These are phyloP conservation scores for Pygoscelis antarcticus DNA, from an alignment of 2,113 vertebrate species.

Conservation along the genomic window DNA sequence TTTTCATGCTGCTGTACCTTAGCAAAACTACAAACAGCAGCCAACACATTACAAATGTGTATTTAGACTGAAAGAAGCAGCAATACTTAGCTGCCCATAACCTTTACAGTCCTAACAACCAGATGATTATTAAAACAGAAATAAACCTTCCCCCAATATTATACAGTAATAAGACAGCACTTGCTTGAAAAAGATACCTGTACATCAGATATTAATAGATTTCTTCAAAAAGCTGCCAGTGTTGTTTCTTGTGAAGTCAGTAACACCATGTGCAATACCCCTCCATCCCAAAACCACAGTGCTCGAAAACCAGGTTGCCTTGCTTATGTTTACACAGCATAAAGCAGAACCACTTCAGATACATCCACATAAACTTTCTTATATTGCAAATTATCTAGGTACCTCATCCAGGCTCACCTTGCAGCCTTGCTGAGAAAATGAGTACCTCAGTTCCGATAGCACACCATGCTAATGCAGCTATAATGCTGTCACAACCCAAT, in stretches of 20 bases:
- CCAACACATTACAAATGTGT: not conserved
- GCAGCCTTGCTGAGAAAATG: not conserved
- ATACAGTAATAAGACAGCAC: not conserved
- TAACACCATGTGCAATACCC: not conserved
- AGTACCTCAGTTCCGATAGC: not conserved
- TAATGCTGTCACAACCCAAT: not conserved
- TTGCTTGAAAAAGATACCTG: not conserved
- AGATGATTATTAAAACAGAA: not conserved
- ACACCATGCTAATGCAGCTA: not conserved
- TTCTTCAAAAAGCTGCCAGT: not conserved
- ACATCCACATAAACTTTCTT: not conserved
- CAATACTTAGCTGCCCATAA: not conserved
- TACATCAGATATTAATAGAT: not conserved
- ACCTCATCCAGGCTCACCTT: not conserved
- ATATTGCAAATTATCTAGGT: not conserved
- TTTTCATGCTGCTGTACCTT: not conserved
- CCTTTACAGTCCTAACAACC: not conserved
- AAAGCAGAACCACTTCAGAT: not conserved
- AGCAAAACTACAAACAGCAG: not conserved
- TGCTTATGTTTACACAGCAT: not conserved
- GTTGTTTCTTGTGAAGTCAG: not conserved
- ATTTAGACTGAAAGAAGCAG: not conserved
- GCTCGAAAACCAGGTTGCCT: not conserved
- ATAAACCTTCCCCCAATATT: not conserved
- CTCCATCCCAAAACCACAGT: not conserved